These are phyloP conservation scores for Procambarus clarkii DNA, from an alignment of 1,140 invertebrate genomes.

Conservation along the genomic window DNA sequence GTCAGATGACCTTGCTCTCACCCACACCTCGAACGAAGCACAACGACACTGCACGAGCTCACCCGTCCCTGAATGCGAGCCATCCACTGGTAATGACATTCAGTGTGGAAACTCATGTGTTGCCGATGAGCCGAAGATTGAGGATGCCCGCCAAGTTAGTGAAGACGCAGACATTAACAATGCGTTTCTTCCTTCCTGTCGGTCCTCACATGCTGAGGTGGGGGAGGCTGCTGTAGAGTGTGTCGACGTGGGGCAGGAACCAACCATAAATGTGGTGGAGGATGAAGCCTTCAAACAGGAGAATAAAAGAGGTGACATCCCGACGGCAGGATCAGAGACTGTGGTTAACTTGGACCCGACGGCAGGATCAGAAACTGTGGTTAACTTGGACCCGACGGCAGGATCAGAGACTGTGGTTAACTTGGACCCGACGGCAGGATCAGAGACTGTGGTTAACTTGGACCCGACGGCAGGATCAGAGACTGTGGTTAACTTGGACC, in stretches of 20 bases:
- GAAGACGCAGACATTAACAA: neutral
- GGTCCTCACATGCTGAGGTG: neutral
- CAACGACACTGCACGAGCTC: neutral
- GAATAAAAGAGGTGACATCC: no score
- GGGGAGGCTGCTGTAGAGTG: neutral
- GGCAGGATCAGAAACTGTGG: neutral
- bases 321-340: neutral
- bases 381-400: neutral
- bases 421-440: neutral
- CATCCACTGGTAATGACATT: neutral
- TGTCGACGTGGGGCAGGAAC: neutral
- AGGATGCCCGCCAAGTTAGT: neutral
- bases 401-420: no score
- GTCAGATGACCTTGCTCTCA: neutral
- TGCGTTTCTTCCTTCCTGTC: neutral
- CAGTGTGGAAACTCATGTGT: neutral
- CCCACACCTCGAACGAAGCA: neutral
- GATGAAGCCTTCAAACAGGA: neutral
- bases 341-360: neutral
- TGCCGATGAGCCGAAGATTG: neutral
- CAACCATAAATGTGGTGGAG: neutral
- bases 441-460: neutral
- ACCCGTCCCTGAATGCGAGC: neutral
- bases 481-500: neutral
- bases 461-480: neutral